Conservation (phyloP, 1,140 invertebrate genomes). For the Drosophila pandora region DNA sequence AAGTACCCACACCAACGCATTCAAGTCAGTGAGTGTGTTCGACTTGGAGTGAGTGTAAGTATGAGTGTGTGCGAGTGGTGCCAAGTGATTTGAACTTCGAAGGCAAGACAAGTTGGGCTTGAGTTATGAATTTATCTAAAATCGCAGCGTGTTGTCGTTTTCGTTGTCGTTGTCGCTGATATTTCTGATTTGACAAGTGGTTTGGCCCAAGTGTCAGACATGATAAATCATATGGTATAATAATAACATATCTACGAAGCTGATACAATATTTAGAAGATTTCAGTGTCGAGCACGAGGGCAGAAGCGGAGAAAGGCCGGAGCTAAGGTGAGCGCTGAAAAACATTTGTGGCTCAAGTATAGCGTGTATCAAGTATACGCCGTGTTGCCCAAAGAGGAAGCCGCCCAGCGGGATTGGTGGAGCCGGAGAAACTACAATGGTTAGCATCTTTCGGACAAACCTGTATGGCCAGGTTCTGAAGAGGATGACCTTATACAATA, state of each 20-base stretch:
- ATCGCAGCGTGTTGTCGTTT: constrained; percentile 75
- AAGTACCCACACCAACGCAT: constrained; percentile 23
- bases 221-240: constrained; percentile 70
- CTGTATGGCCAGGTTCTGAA: constrained; percentile 49
- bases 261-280: constrained; percentile 30
- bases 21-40: constrained; percentile 8
- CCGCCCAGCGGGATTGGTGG: background rate
- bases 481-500: constrained; percentile 55
- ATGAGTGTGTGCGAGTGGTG: constrained; percentile 24
- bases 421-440: constrained; percentile 33
- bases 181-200: constrained; percentile 75
- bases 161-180: constrained; percentile 53
- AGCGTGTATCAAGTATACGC: constrained; percentile 33
- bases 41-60: constrained; percentile 1
- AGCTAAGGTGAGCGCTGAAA: constrained; percentile 18
- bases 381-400: constrained; percentile 23
- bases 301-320: constrained; percentile 36
- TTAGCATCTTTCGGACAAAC: constrained; percentile 47
- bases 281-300: constrained; percentile 2
- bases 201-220: constrained; percentile 80
- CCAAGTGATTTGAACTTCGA: constrained; percentile 82
- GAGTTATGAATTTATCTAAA: constrained; percentile 82
- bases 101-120: constrained; percentile 79
- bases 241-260: constrained; percentile 42
- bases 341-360: constrained; percentile 2